Evolutionary conservation across 2,113 vertebrate species (phyloP).

Genomic region (Phycodurus eques): DNA sequence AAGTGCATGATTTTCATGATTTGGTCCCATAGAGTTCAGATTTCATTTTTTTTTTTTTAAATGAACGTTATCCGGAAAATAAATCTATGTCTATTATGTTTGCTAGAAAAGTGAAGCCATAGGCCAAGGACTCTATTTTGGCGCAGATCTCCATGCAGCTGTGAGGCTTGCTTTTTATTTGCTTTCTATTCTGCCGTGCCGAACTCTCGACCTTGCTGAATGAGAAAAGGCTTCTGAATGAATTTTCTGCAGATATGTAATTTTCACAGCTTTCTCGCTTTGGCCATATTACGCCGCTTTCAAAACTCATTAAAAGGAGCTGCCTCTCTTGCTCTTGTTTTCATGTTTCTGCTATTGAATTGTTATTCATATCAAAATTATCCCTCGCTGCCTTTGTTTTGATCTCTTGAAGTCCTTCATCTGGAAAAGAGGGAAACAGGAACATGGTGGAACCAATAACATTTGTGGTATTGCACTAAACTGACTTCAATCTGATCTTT

Average conservation of each 20-base stretch:
- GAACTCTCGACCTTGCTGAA: not conserved
- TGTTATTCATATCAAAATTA: not conserved
- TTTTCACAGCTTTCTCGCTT: not conserved
- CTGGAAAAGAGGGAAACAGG: constrained; percentile 2
- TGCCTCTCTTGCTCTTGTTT: not conserved
- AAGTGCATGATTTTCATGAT: constrained; percentile 1
- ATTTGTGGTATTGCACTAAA: not conserved
- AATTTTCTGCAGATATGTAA: not conserved
- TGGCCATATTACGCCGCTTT: not conserved
- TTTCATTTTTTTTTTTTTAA: too few species aligned
- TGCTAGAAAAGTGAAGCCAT: not conserved
- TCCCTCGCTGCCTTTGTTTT: not conserved
- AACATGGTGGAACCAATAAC: constrained; percentile 10
- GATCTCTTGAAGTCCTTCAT: not conserved
- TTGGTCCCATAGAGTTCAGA: constrained; percentile 1
- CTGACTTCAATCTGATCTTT: constrained; percentile 19
- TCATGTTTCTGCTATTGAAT: not conserved
- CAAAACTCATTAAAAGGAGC: not conserved
- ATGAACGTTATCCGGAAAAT: not conserved
- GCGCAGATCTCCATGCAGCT: not conserved
- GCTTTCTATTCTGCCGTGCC: not conserved
- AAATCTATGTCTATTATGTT: not conserved
- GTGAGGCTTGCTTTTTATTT: constrained; percentile 1
- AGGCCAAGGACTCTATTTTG: not conserved
- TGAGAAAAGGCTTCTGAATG: not conserved